A percentile compares a stretch with the other conserved stretches of the same genome.
phyloP scores from a whole-genome alignment of 2,797 vertebrate species.

The Eulemur coronatus region DNA sequence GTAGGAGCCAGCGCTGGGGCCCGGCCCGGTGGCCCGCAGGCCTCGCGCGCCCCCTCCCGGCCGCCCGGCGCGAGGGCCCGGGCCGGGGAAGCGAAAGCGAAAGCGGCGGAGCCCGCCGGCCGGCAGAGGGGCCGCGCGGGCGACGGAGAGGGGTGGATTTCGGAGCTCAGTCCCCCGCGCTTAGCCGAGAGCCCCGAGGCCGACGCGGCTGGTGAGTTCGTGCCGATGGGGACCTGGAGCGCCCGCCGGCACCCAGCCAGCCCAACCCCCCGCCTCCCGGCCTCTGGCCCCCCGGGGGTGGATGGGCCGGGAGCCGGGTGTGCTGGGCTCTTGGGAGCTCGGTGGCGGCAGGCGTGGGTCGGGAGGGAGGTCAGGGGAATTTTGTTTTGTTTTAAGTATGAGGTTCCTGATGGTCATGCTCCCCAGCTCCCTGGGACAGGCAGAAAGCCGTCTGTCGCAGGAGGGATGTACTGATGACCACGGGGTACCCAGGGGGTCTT shows the following conservation, averaged over 20 bases:
- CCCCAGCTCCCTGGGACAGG: background rate
- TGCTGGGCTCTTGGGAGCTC: no score
- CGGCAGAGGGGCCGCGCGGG: accelerated
- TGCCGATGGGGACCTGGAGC: background rate
- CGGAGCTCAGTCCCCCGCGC: background rate
- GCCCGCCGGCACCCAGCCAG: background rate
- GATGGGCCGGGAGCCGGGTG: background rate
- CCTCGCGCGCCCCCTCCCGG: constrained; percentile 40
- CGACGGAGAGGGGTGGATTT: background rate
- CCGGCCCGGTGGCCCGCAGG: accelerated
- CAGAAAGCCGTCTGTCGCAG: background rate
- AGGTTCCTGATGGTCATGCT: background rate
- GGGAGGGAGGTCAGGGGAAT: no score
- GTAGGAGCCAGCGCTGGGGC: accelerated
- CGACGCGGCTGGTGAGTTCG: constrained; percentile 11
- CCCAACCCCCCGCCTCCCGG: no score
- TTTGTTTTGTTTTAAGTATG: background rate
- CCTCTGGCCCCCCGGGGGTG: accelerated
- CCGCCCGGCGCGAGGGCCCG: accelerated
- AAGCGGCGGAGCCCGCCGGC: background rate
- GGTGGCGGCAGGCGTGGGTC: accelerated
- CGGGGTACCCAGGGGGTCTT: background rate
- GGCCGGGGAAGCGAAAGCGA: constrained; percentile 42
- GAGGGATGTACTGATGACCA: background rate
- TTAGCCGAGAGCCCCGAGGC: accelerated